Evolutionary conservation across 1,140 invertebrate species (phyloP).

Genomic region (Eurosta solidaginis): DNA sequence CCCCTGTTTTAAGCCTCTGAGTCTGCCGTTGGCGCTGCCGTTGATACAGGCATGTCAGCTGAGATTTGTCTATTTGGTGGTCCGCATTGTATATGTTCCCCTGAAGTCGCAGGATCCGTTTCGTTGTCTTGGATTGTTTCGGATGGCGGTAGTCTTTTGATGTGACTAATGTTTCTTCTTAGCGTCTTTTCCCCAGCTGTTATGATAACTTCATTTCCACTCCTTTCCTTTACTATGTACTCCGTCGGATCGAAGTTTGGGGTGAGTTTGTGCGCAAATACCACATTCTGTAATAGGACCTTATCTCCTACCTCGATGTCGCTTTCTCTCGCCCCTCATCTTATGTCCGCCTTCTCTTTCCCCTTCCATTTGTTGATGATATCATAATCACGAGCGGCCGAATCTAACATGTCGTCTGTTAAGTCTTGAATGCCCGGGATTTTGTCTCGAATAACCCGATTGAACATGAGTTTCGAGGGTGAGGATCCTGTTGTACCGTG

Average conservation of each 20-base stretch:
- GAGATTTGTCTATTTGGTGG: no score
- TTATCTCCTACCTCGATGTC: background rate
- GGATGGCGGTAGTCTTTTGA: background rate
- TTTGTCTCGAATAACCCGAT: constrained; percentile 33
- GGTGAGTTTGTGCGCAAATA: constrained; percentile 11
- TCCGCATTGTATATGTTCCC: no score
- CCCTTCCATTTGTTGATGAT: background rate
- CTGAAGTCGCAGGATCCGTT: background rate
- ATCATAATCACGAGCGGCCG: background rate
- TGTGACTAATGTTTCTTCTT: background rate
- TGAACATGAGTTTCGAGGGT: constrained; percentile 34
- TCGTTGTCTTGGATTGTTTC: no score
- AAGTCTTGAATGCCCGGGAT: constrained; percentile 34
- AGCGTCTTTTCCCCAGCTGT: background rate
- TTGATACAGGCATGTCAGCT: no score
- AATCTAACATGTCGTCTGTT: background rate
- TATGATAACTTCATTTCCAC: background rate
- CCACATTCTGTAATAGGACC: background rate
- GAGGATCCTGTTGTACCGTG: constrained; percentile 29
- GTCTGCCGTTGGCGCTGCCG: no score
- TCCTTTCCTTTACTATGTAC: background rate
- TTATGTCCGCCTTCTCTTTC: background rate
- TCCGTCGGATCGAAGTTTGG: background rate
- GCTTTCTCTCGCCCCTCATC: background rate
- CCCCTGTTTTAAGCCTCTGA: no score